Evolutionary conservation across 35 echinoderm and acorn worm genomes (phyloP), one percentile per base, ranked within the genome.

Genomic region (Anneissia japonica): DNA sequence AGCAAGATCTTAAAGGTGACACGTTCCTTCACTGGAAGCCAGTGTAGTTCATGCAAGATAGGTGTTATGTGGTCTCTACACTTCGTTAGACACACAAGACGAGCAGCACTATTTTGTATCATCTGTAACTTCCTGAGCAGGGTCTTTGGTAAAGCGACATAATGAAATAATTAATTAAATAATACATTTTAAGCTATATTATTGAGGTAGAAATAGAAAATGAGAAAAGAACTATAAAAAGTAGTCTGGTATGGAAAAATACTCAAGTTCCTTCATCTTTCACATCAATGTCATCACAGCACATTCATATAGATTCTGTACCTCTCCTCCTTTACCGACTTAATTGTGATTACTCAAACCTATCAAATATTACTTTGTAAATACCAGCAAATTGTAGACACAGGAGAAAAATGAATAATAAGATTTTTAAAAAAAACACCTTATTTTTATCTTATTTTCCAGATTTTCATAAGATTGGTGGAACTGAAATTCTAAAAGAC

Each of bases 381-480:
- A n/a, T n/a, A n/a, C n/a, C n/a, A n/a, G n/a, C n/a, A n/a, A n/a
- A n/a, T n/a, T n/a, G n/a, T n/a, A n/a, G n/a, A n/a, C n/a, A n/a
- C n/a, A n/a, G n/a, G n/a, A n/a, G n/a, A n/a, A n/a, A n/a, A n/a
- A n/a, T n/a, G n/a, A n/a, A n/a, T n/a, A n/a, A n/a, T n/a, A n/a
- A n/a, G n/a, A n/a, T n/a, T n/a, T n/a, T n/a, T n/a, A n/a, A n/a
- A n/a, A n/a, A n/a, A n/a, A n/a, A n/a, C n/a, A n/a, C n/a, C n/a
- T n/a, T n/a, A n/a, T n/a, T n/a, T 64, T 64, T 64, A 16, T 64
- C 51, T 79, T 79, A n/a, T 28, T 46, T 76, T 31, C 40, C 79
- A 97, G 96, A 94, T 91, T 89, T 94, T 29, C 75, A 87, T 17
- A 99, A 99, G 41, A 79, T 99, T 78, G 96, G 89, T 36, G 96